phyloP scores from a whole-genome alignment of 1,140 invertebrate species.

The Bombus fervidus region DNA sequence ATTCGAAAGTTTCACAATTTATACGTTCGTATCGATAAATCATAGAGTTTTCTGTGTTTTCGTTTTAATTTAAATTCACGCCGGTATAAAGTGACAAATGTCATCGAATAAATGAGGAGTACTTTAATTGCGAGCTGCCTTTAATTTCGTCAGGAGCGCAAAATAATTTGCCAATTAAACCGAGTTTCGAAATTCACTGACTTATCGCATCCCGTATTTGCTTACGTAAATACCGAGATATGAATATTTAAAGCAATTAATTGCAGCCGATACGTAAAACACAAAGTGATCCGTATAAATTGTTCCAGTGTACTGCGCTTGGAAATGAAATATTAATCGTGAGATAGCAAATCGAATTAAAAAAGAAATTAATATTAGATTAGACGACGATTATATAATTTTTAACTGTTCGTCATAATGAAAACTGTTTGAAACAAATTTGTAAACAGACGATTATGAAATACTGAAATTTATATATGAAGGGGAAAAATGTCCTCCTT shows the following conservation, averaged over 20 bases:
- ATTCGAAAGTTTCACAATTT: neutral
- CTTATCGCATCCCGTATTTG: neutral
- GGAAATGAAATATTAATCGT: neutral
- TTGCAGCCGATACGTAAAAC: neutral
- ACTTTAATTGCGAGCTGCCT: neutral
- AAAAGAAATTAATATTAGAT: neutral
- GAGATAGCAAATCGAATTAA: neutral
- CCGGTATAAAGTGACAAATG: neutral
- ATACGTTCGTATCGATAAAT: neutral
- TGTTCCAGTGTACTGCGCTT: neutral
- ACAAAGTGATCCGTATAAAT: neutral
- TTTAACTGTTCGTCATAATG: neutral
- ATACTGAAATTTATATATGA: neutral
- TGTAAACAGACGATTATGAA: neutral
- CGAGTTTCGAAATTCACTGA: neutral
- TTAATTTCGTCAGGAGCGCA: neutral
- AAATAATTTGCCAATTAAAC: conserved; percentile 26
- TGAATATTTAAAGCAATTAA: conserved; percentile 8
- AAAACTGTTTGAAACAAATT: neutral
- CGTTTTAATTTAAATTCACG: neutral
- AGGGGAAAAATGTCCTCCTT: neutral
- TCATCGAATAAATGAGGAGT: neutral
- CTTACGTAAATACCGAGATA: neutral
- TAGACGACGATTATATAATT: neutral
- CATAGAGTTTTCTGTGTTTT: neutral